A percentile compares a stretch with the other conserved stretches of the same genome.
phyloP scores from a whole-genome alignment of 1,140 invertebrate genomes.

The Platyscapa corneri region DNA sequence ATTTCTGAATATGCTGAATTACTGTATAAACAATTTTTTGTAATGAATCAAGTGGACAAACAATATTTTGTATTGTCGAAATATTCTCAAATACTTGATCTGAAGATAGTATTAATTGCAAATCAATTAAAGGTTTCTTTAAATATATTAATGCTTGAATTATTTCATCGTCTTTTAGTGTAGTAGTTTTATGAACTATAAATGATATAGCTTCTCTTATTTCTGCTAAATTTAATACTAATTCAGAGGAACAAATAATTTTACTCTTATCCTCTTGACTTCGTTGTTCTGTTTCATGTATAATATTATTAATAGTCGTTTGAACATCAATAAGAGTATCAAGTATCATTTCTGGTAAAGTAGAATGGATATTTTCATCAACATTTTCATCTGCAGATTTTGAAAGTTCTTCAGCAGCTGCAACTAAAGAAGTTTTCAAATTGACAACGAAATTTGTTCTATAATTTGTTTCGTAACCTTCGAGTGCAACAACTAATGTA shows the following conservation, averaged over 20 bases:
- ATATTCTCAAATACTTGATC: conserved; percentile 56
- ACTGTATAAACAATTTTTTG: conserved; percentile 58
- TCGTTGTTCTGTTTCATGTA: conserved; percentile 59
- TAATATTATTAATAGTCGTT: conserved; percentile 59
- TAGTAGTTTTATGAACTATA: conserved; percentile 64
- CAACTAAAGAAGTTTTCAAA: conserved; percentile 61
- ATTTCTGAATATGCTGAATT: conserved; percentile 48
- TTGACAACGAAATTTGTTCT: conserved; percentile 63
- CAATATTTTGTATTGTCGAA: conserved; percentile 57
- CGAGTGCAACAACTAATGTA: conserved; percentile 62
- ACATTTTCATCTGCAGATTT: conserved; percentile 50
- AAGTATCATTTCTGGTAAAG: conserved; percentile 61
- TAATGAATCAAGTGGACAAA: conserved; percentile 58
- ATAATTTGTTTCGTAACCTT: conserved; percentile 65
- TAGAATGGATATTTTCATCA: neutral
- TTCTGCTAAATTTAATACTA: conserved; percentile 60
- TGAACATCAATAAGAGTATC: conserved; percentile 68
- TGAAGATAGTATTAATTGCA: conserved; percentile 58
- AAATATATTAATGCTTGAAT: conserved; percentile 63
- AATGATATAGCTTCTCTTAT: conserved; percentile 64
- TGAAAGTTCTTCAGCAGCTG: conserved; percentile 56
- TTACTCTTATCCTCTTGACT: conserved; percentile 36
- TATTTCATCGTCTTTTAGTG: conserved; percentile 61
- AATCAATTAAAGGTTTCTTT: conserved; percentile 61
- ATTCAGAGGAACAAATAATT: conserved; percentile 43